These are phyloP conservation scores for Redunca redunca DNA, from an alignment of 2,113 vertebrate species.

Conservation along the genomic window DNA sequence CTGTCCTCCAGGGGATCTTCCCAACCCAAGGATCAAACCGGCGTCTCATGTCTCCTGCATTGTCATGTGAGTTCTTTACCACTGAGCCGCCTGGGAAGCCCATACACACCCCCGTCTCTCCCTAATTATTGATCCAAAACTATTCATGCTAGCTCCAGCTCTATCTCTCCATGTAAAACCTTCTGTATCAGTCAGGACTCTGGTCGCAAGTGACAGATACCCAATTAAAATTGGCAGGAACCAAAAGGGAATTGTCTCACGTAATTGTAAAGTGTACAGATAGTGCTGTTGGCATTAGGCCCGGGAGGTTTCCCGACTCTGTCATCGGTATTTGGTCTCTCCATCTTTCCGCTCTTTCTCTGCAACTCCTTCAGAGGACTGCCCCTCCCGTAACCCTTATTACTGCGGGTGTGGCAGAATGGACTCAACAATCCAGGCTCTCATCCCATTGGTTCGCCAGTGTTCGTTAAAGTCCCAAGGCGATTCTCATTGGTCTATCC, in stretches of 20 bases:
- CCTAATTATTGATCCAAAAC: not conserved
- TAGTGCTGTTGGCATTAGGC: not conserved
- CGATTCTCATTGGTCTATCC: not conserved
- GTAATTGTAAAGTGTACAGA: not conserved
- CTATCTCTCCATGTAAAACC: not conserved
- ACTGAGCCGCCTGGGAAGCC: not conserved
- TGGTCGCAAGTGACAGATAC: conserved; percentile 28
- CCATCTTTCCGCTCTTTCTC: not conserved
- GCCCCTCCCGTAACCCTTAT: not conserved
- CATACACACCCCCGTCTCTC: not conserved
- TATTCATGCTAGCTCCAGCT: not conserved
- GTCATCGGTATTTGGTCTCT: not conserved
- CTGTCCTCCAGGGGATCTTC: not conserved
- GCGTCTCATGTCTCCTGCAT: not conserved
- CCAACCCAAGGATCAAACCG: not conserved
- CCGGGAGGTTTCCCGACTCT: not conserved
- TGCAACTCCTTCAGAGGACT: not conserved
- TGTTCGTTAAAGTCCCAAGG: not conserved
- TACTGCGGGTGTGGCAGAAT: not conserved
- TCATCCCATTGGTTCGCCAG: not conserved
- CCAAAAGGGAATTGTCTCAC: conserved; percentile 8
- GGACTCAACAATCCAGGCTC: not conserved
- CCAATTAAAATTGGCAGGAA: conserved; percentile 36
- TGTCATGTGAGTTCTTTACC: not conserved
- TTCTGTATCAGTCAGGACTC: not conserved